These are phyloP conservation scores for rabbit (Oryctolagus cuniculus) DNA, from an alignment of 2,113 vertebrate species.

Conservation along the genomic window DNA sequence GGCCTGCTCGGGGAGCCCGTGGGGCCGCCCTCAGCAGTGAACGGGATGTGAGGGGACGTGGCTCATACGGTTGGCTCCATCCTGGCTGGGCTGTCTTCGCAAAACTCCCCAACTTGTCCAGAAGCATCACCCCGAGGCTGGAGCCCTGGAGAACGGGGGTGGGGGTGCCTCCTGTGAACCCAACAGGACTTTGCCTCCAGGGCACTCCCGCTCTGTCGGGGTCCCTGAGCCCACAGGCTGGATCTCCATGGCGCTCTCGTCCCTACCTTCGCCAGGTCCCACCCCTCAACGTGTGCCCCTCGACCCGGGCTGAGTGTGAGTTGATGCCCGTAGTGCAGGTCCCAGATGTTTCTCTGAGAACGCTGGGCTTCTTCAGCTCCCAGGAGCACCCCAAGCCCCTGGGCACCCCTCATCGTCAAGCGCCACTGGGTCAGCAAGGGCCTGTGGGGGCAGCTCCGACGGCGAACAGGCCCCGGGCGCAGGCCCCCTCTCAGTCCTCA, in stretches of 20 bases:
- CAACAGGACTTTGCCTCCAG: background rate
- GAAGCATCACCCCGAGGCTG: background rate
- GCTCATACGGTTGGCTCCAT: background rate
- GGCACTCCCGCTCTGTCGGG: rapidly evolving
- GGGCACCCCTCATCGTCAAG: background rate
- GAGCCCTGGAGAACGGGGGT: background rate
- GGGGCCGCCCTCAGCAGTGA: background rate
- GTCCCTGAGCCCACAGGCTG: background rate
- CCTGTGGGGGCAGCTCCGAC: background rate
- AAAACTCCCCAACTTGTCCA: rapidly evolving
- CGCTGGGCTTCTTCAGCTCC: background rate
- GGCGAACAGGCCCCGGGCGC: background rate
- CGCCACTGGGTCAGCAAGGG: background rate
- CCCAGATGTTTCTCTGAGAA: background rate
- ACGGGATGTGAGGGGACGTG: rapidly evolving
- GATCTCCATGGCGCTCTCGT: background rate
- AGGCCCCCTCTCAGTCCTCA: rapidly evolving
- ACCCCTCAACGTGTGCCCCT: background rate
- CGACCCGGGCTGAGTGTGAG: background rate
- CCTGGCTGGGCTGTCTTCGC: background rate
- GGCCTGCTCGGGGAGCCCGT: background rate
- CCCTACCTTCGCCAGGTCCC: too few species aligned
- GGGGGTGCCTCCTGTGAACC: background rate
- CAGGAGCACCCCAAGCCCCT: background rate
- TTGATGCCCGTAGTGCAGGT: rapidly evolving